phyloP scores from a whole-genome alignment of 2,888 invertebrate genomes.

The Harpalus rufipes region DNA sequence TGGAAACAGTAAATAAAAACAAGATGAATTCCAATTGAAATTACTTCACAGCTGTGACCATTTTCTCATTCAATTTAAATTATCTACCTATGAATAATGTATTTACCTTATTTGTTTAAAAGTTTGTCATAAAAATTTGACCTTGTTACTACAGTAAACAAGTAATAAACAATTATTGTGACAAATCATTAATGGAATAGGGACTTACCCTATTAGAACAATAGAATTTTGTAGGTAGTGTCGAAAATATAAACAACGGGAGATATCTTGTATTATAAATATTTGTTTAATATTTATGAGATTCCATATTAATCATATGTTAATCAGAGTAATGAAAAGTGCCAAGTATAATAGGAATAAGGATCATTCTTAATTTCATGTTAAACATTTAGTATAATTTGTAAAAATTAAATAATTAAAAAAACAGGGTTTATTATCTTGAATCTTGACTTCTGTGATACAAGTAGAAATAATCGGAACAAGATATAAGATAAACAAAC shows the following conservation, averaged over 20 bases:
- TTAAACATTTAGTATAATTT: conserved; percentile 33
- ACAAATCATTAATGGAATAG: conserved; percentile 46
- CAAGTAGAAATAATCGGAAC: conserved; percentile 13
- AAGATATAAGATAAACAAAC: conserved; percentile 34
- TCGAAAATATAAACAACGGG: background rate
- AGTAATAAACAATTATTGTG: conserved; percentile 50
- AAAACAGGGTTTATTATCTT: conserved; percentile 6
- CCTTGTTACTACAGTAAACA: conserved; percentile 37
- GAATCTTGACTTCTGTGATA: conserved; percentile 25
- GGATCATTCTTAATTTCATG: background rate
- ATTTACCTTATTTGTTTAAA: conserved; percentile 14
- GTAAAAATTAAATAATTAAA: conserved; percentile 21
- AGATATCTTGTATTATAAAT: background rate
- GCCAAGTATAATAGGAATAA: background rate
- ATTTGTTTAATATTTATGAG: conserved; percentile 7
- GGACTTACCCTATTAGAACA: conserved; percentile 51
- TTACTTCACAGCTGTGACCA: background rate
- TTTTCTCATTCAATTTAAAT: background rate
- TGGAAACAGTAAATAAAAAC: background rate
- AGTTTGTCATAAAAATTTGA: conserved; percentile 18
- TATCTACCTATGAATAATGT: background rate
- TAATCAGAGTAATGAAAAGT: conserved; percentile 19
- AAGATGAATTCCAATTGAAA: background rate
- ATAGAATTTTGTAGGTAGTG: conserved; percentile 30
- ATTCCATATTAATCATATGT: background rate